These are phyloP conservation scores for Spisula subtruncata DNA, from an alignment of 2,888 invertebrate genomes.

Conservation along the genomic window DNA sequence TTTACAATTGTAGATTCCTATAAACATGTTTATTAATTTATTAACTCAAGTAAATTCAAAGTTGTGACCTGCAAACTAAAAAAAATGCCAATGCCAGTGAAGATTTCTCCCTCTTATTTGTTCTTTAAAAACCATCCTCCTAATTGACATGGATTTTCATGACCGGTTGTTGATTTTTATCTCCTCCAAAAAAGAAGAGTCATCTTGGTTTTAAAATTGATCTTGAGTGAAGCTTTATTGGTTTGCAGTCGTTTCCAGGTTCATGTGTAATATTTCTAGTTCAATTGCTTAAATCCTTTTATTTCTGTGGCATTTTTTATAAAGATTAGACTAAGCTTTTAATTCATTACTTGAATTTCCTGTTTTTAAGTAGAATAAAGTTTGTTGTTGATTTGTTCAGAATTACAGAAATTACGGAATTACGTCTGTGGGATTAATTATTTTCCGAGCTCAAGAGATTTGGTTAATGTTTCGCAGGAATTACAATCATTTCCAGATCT, in stretches of 20 bases:
- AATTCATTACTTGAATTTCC: constrained; percentile 14
- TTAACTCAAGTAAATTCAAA: too few relatives aligned
- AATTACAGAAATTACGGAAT: background rate
- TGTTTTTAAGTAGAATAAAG: constrained; percentile 20
- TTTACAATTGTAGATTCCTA: too few relatives aligned
- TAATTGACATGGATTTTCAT: constrained; percentile 6
- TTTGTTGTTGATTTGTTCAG: constrained; percentile 13
- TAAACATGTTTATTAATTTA: too few relatives aligned
- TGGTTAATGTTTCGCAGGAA: background rate
- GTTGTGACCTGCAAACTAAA: too few relatives aligned
- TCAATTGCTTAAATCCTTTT: constrained; percentile 11
- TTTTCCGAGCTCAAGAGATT: background rate
- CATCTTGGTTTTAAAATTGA: background rate
- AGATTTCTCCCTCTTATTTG: background rate
- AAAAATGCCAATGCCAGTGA: too few relatives aligned
- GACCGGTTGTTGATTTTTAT: background rate
- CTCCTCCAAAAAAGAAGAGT: background rate
- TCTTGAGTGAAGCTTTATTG: background rate
- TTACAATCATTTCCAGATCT: background rate
- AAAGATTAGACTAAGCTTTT: constrained; percentile 24
- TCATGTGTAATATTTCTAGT: background rate
- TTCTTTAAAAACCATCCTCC: background rate
- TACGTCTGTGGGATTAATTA: background rate
- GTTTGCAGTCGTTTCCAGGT: background rate
- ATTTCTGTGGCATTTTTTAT: background rate